Evolutionary conservation across 30 jellyfish, hydroid and myxozoan species (phyloP), one percentile per base, ranked within the genome.

Genomic region (Nemopilema nomurai): DNA sequence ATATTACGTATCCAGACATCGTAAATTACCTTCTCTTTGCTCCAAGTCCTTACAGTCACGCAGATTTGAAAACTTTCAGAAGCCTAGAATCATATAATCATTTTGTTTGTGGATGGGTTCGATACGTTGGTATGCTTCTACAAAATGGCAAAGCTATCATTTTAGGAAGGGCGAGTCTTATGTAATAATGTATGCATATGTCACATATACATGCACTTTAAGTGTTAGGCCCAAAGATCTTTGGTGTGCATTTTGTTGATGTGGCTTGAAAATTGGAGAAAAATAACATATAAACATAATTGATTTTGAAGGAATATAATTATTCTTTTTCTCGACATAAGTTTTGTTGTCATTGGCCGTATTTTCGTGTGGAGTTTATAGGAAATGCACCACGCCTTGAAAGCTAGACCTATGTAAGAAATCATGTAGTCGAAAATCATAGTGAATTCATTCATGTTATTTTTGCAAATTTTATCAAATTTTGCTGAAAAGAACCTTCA

Each of bases 41-140:
- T 71, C 81, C 65, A 17, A 71, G 63, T 30, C 81, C 62, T 7
- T 71, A 7, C 63, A 25, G 26, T 9, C 22, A n/a, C 23, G 51
- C 24, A 8, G 69, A 73, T 28, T 49, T 73, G 32, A 73, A 21
- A 41, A 73, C 1, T 17, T 73, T 30, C 69, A 73, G 27, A 73
- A 32, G 83, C 69, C 69, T 73, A 33, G 69, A 73, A 20, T 16
- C 83, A 16, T 73, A 73, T 24, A 18, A 41, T 30, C 83, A 33
- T 73, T 73, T 73, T 73, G 31, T 73, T 19, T 32, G 33, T 73
- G 83, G 83, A 22, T 73, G 83, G 83, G 83, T 73, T 16, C 33
- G 69, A 73, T 31, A 73, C 51, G 65, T 71, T 63, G 81, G 63
- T 7, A 33, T 26, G 22, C 25, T 71, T 24, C 50, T 26, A 52